Base-by-base conservation (phyloP, 2,888 invertebrate genomes). In the Macrophya alboannulata region DNA sequence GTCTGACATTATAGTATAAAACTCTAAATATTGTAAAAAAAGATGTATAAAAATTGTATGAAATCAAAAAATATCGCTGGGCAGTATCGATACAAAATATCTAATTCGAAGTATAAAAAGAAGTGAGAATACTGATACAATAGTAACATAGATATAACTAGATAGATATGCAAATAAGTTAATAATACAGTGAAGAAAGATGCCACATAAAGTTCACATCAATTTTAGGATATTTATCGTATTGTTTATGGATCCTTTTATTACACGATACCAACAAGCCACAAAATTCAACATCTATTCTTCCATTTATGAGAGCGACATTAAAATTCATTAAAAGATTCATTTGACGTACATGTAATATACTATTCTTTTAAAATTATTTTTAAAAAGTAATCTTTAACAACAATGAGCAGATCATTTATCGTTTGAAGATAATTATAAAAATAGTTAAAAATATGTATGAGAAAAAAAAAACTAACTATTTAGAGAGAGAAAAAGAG, bases 41-140 rank as follows among this genome's bases (percentile, higher is more conserved):
- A 68, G 21, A 40, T 31, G 68, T 68, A 37, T 51, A 45, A 65
- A 65, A 62, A 77, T 77, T 72, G 79, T 43, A 84, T 45, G 55
- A 68, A 68, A 6, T 48, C 88, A 87, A 88, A 88, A 88, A 71
- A 76, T 86, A 88, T 86, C 83, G 86, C 85, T 82, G 84, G 65
- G 77, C 77, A 87, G 82, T 77, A 77, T 85, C 85, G 79, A 82
- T 65, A 74, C 55, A 84, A 79, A 85, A 68, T 77, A 76, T 72
- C 62, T 37, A 9, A 79, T 71, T 86, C 79, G 43, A 65, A 86
- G 48, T 62, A 72, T 72, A 31, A 48, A 68, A 71, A 86, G 76
- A 87, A 86, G 87, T 89, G 87, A 89, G 90, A 92, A 92, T 92
- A 92, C 92, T 92, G 92, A 90, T 89, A 89, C 89, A 90, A 87